Evolutionary conservation across 2,113 vertebrate species (phyloP), one percentile per base, ranked within the genome.

Genomic region (Carassius gibelio): DNA sequence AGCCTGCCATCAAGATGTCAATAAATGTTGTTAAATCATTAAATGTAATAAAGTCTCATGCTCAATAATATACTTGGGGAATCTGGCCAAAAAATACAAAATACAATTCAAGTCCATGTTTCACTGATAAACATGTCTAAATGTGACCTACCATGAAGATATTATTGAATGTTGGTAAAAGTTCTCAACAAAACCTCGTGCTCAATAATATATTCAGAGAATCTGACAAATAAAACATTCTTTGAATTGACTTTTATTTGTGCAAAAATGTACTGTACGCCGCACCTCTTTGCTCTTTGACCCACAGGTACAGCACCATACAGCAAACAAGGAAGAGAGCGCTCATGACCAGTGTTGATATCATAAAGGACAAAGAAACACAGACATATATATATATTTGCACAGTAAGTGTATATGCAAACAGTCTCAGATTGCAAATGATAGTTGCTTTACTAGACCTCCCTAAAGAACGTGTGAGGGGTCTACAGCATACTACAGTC

Each of bases 281-380:
- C 92, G 93, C 89, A 94, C 94, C 88, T 9, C 79, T 84, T 87
- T 94, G 92, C 88, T 95, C 95, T 88, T 88, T 94, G 82, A 96
- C 94, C 17, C 94, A 93, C 0, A 95, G 85, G 88, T 94, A 89
- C 8, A 95, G 90, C 64, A 95, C 74, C 84, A 95, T 83, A 68
- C 94, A 94, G 89, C 94, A 92, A 75, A 95, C 83, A 89, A 94
- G 93, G 81, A 92, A 94, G 66, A 95, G 66, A 0, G 88, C 86
- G 0, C 91, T 90, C 15, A 94, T 89, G 66, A 93, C 81, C 83
- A 94, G 23, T 19, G 94, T 93, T 11, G 94, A 94, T 36, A 85
- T 88, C 86, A 92, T 4, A 42, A 95, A 96, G 4, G 93, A 30
- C 92, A 45, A 81, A 48, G 2, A 4, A 50, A 82, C 74, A 38